Evolutionary conservation across 2,888 invertebrate species (phyloP).

Genomic region (Thymelicus sylvestris): DNA sequence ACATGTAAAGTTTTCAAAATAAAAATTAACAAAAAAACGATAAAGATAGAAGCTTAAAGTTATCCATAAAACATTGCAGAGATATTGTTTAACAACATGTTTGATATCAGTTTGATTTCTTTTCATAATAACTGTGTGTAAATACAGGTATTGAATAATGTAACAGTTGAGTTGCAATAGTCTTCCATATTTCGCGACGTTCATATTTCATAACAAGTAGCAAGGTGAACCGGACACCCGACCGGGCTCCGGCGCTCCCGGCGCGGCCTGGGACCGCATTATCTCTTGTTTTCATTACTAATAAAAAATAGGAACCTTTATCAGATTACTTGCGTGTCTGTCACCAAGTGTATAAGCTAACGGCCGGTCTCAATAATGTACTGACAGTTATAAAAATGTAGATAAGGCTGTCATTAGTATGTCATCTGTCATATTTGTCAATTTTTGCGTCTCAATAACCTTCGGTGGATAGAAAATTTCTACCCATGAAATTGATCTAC

Average conservation of each 20-base stretch:
- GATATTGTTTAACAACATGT: not conserved
- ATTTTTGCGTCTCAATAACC: too few species aligned
- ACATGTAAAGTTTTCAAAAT: too few species aligned
- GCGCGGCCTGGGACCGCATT: not conserved
- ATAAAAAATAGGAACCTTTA: not conserved
- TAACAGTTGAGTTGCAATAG: slow-evolving; percentile 9
- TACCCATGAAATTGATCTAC: too few species aligned
- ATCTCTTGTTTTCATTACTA: not conserved
- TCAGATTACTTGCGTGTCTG: not conserved
- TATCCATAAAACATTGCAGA: slow-evolving; percentile 1
- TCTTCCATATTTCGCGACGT: not conserved
- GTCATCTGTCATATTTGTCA: too few species aligned
- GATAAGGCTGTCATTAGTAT: too few species aligned
- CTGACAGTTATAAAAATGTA: too few species aligned
- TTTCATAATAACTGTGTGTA: not conserved
- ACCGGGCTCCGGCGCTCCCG: not conserved
- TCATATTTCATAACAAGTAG: slow-evolving; percentile 25
- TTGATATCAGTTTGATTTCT: not conserved
- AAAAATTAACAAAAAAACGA: too few species aligned
- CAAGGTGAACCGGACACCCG: slow-evolving; percentile 23
- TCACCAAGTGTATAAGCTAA: too few species aligned
- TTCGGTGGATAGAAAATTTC: too few species aligned
- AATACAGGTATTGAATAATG: slow-evolving; percentile 19
- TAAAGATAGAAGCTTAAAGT: not conserved
- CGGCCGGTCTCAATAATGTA: too few species aligned